A percentile compares a stretch with the other conserved stretches of the same genome.
Evolutionary conservation across 2,797 vertebrate genomes (phyloP).

Genomic region (Hydrocynus forskahlii): DNA sequence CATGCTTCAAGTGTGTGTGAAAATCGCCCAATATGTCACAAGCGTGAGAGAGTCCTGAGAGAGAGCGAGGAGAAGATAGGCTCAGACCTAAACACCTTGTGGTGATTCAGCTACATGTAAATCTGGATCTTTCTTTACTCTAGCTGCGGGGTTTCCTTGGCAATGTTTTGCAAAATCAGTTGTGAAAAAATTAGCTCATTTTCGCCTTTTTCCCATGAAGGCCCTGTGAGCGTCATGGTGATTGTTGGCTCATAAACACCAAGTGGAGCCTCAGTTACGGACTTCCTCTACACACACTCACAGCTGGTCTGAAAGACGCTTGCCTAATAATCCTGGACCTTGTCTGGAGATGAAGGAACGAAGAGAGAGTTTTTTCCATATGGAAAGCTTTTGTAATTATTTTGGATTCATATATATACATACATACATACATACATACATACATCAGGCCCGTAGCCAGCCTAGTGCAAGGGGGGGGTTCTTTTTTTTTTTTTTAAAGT

Average conservation of each 20-base stretch:
- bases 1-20: neutral
- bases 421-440: too few relatives aligned
- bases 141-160: neutral
- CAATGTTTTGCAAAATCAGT: neutral
- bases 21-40: neutral
- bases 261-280: neutral
- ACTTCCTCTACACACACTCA: slow-evolving; percentile 2
- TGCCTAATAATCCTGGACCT: neutral
- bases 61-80: neutral
- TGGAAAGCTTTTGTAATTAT: neutral
- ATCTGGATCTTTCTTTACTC: neutral
- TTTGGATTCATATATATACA: neutral
- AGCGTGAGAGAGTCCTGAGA: neutral
- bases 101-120: neutral
- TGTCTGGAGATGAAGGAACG: neutral
- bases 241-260: neutral
- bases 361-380: neutral
- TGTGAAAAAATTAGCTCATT: neutral
- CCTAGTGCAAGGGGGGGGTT: too few relatives aligned
- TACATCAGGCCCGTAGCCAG: too few relatives aligned
- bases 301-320: neutral
- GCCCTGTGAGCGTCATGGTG: neutral
- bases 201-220: neutral
- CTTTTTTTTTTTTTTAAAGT: too few relatives aligned
- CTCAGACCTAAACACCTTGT: neutral